A percentile compares a stretch with the other conserved stretches of the same genome.
Conservation (phyloP, 2,888 invertebrate species). For the Catocala fraxini region DNA sequence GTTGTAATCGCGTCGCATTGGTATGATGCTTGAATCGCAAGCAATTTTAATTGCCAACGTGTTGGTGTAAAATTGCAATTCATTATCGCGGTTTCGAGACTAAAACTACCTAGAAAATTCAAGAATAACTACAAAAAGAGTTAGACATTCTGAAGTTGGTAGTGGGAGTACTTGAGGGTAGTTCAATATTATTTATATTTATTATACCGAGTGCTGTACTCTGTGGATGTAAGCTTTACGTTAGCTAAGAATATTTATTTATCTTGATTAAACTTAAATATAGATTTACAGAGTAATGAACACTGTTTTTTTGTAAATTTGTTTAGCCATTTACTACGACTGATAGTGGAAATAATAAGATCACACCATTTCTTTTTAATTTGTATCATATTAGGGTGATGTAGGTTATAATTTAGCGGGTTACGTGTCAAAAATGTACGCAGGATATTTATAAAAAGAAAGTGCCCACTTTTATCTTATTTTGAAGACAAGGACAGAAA, state of each 20-base stretch:
- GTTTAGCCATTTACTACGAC: constrained; percentile 40
- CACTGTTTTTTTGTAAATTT: constrained; percentile 34
- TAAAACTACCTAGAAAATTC: too few relatives aligned
- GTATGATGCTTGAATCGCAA: too few relatives aligned
- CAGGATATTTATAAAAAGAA: too few relatives aligned
- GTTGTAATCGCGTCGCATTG: too few relatives aligned
- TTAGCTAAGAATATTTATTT: constrained; percentile 13
- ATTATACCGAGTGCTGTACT: neutral
- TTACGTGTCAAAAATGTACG: constrained; percentile 19
- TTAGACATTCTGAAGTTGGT: too few relatives aligned
- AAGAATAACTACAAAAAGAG: too few relatives aligned
- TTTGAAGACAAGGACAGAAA: too few relatives aligned
- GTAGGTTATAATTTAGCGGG: constrained; percentile 28
- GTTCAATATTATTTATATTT: neutral
- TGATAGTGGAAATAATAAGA: constrained; percentile 28
- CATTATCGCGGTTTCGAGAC: too few relatives aligned
- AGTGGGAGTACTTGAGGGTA: too few relatives aligned
- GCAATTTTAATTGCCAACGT: too few relatives aligned
- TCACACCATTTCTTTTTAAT: constrained; percentile 6
- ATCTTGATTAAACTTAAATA: neutral
- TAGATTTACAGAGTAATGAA: neutral
- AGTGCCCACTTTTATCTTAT: too few relatives aligned
- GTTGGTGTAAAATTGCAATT: too few relatives aligned
- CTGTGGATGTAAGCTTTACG: neutral
- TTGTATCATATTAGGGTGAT: constrained; percentile 2